Evolutionary conservation across 2,113 vertebrate genomes (phyloP), one percentile per base, ranked within the genome.

Genomic region (Odocoileus virginianus): DNA sequence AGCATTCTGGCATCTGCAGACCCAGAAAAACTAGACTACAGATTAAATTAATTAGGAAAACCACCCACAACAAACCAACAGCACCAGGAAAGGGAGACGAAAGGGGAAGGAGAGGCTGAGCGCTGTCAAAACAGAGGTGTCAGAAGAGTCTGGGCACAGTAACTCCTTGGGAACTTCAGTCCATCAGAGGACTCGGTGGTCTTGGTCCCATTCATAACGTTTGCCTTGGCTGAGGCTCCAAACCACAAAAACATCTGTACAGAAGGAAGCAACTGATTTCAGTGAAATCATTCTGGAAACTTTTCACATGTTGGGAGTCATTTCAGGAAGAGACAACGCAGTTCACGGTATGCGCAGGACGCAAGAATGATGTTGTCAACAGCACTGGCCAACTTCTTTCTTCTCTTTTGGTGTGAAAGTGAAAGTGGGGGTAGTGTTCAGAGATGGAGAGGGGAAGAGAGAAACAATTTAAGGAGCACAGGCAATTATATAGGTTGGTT

Each of bases 231-330:
- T 88, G 1, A 0, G 43, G 88, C 97, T 95, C 98, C 90, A 57
- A 98, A 94, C 97, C 98, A 67, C 98, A 71, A 84, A 36, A 97
- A 97, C 98, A 98, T 97, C 97, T 93, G 98, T 15, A 33, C n/a
- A 91, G 95, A 87, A 97, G 98, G 93, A 97, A 98, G 98, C n/a
- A 74, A 92, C 97, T 11, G n/a, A 93, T 87, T 55, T 95, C 95
- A 84, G 91, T 97, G 95, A 97, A 97, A 50, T 58, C 97, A 61
- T 47, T 50, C 98, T 98, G 98, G 97, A 97, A 98, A 97, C 74
- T 82, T 96, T 96, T 78, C 96, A 96, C 90, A 81, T 90, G 86
- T 52, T 87, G 57, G 84, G 94, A 94, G 82, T 91, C 89, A 93
- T 30, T 97, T 74, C 98, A 1, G 0, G 95, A 97, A 94, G 96